These are phyloP conservation scores for Diadophis punctatus DNA, from an alignment of 2,113 vertebrate genomes.

Conservation along the genomic window DNA sequence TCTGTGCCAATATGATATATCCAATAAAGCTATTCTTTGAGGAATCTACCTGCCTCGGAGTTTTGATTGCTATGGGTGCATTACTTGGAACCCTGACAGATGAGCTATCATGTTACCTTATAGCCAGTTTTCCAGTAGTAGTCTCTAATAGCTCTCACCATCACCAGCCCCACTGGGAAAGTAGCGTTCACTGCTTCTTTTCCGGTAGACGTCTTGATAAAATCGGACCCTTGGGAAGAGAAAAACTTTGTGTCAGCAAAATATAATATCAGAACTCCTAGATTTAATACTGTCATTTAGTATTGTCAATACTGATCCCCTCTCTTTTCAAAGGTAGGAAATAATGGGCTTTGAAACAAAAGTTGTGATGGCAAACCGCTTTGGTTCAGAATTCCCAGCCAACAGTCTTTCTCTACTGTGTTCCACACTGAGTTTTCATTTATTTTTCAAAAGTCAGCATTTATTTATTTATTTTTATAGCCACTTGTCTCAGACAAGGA, in stretches of 20 bases:
- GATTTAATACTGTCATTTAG: not conserved
- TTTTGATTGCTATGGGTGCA: no score
- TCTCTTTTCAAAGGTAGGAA: not conserved
- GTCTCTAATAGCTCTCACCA: constrained; percentile 91
- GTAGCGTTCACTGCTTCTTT: constrained; percentile 95
- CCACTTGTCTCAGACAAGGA: not conserved
- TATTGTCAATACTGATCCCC: not conserved
- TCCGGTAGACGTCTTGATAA: constrained; percentile 97
- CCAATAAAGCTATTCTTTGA: no score
- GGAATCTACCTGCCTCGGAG: no score
- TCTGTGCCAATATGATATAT: no score
- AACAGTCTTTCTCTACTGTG: not conserved
- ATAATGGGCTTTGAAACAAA: not conserved
- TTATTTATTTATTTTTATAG: not conserved
- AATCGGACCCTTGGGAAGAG: constrained; percentile 84
- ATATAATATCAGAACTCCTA: not conserved
- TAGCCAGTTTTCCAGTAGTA: constrained; percentile 86
- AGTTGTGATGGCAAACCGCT: not conserved
- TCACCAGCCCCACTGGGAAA: constrained; percentile 88
- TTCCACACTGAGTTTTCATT: not conserved
- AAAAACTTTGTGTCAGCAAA: constrained; percentile 26
- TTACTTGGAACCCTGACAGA: not conserved
- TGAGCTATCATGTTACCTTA: constrained; percentile 74
- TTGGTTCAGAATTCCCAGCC: not conserved
- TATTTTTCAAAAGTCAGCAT: not conserved